These are phyloP conservation scores for Tetragonula carbonaria DNA, from an alignment of 2,888 invertebrate genomes.

Conservation along the genomic window DNA sequence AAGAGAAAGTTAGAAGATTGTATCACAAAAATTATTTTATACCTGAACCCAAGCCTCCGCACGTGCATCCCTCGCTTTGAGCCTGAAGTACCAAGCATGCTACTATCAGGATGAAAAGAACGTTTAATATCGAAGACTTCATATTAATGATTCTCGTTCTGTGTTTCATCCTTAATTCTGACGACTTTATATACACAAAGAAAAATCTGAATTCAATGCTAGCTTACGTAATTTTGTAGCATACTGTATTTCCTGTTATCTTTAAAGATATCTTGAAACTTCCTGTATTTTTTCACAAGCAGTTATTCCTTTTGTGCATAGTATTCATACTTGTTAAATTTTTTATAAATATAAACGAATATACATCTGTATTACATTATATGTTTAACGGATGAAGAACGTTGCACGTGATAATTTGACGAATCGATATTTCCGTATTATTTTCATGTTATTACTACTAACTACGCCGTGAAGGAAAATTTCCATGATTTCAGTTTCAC, in stretches of 20 bases:
- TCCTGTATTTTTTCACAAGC: slow-evolving; percentile 22
- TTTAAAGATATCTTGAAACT: slow-evolving; percentile 3
- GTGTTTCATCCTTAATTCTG: slow-evolving; percentile 8
- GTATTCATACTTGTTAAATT: slow-evolving; percentile 4
- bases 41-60: slow-evolving; percentile 68
- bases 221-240: slow-evolving; percentile 23
- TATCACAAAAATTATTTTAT: slow-evolving; percentile 12
- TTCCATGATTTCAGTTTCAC: neutral
- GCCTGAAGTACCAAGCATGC: slow-evolving; percentile 38
- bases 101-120: slow-evolving; percentile 46
- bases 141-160: slow-evolving; percentile 52
- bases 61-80: slow-evolving; percentile 40
- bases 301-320: slow-evolving; percentile 6
- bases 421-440: slow-evolving; percentile 22
- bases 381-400: neutral
- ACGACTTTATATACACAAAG: slow-evolving; percentile 57
- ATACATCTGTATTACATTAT: neutral
- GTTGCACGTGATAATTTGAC: slow-evolving; percentile 16
- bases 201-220: slow-evolving; percentile 3
- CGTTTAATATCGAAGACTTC: slow-evolving; percentile 51
- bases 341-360: neutral
- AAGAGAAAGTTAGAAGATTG: neutral
- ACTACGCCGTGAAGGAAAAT: neutral
- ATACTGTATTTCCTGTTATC: slow-evolving; percentile 46
- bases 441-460: neutral